These are phyloP conservation scores for Charanyca ferruginea DNA, from an alignment of 2,888 invertebrate species.

Conservation along the genomic window DNA sequence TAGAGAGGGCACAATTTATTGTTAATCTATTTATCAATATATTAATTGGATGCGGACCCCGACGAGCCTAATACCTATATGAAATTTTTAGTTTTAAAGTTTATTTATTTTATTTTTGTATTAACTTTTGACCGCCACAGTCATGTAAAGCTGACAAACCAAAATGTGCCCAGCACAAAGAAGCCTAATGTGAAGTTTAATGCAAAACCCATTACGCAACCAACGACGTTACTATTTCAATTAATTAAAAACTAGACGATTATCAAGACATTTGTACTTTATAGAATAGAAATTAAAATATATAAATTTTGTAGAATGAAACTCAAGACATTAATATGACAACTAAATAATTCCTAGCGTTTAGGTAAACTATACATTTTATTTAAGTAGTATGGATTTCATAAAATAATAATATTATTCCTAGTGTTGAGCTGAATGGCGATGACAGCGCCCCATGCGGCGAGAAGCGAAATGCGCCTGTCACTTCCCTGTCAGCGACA, in stretches of 20 bases:
- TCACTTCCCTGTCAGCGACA: constrained; percentile 78
- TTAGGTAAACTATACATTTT: constrained; percentile 44
- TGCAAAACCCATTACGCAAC: background rate
- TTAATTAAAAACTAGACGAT: constrained; percentile 14
- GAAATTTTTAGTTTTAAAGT: too few relatives aligned
- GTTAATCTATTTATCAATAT: too few relatives aligned
- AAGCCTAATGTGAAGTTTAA: too few relatives aligned
- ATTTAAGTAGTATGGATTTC: constrained; percentile 60
- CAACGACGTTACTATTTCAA: constrained; percentile 5
- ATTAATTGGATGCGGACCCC: too few relatives aligned
- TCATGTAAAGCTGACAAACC: too few relatives aligned
- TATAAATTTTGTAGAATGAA: too few relatives aligned
- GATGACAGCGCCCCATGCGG: constrained; percentile 84
- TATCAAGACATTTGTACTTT: background rate
- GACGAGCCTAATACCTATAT: too few relatives aligned
- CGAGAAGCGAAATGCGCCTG: constrained; percentile 80
- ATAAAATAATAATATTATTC: constrained; percentile 70
- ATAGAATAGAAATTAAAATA: too few relatives aligned
- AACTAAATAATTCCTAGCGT: constrained; percentile 18
- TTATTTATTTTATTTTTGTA: too few relatives aligned
- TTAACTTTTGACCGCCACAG: too few relatives aligned
- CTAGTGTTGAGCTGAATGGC: constrained; percentile 78
- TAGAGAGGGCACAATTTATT: too few relatives aligned
- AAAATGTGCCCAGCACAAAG: too few relatives aligned
- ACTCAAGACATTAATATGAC: background rate